These are phyloP conservation scores for Poeciliopsis gracilis DNA, from an alignment of 2,797 vertebrate genomes.

Conservation along the genomic window DNA sequence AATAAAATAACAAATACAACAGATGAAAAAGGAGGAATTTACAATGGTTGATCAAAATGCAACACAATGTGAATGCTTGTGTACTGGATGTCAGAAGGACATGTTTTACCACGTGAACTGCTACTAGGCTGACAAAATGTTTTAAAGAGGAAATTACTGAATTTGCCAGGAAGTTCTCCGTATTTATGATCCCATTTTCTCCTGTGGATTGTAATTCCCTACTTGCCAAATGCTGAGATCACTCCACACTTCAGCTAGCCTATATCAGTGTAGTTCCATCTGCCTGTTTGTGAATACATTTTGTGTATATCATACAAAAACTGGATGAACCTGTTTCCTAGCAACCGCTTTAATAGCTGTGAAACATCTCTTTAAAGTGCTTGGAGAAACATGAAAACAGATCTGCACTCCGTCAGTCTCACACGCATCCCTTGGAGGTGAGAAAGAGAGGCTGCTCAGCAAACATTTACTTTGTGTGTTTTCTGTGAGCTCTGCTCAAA, in stretches of 20 bases:
- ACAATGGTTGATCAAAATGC: not conserved
- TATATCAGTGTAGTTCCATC: conserved; percentile 25
- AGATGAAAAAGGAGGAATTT: not conserved
- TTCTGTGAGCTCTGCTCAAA: conserved; percentile 17
- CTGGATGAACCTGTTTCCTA: conserved; percentile 58
- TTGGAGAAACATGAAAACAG: conserved; percentile 42
- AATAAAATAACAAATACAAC: not conserved
- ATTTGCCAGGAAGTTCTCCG: conserved; percentile 6
- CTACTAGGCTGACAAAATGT: not conserved
- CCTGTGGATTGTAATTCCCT: not conserved
- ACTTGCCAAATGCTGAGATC: conserved; percentile 16
- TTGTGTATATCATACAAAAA: conserved; percentile 37
- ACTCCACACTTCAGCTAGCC: conserved; percentile 5
- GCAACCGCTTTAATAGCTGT: conserved; percentile 59
- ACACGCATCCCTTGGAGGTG: conserved; percentile 26
- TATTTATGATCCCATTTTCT: conserved; percentile 1
- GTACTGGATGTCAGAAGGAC: not conserved
- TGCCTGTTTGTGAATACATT: conserved; percentile 31
- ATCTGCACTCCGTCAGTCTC: conserved; percentile 41
- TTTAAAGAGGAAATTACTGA: conserved; percentile 4
- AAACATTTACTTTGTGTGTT: conserved; percentile 54
- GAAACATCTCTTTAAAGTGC: conserved; percentile 49
- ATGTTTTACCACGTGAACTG: not conserved
- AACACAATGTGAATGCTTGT: not conserved
- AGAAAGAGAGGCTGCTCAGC: conserved; percentile 29